Evolutionary conservation across 2,888 invertebrate species (phyloP).

Genomic region (Drosophila kanekoi): DNA sequence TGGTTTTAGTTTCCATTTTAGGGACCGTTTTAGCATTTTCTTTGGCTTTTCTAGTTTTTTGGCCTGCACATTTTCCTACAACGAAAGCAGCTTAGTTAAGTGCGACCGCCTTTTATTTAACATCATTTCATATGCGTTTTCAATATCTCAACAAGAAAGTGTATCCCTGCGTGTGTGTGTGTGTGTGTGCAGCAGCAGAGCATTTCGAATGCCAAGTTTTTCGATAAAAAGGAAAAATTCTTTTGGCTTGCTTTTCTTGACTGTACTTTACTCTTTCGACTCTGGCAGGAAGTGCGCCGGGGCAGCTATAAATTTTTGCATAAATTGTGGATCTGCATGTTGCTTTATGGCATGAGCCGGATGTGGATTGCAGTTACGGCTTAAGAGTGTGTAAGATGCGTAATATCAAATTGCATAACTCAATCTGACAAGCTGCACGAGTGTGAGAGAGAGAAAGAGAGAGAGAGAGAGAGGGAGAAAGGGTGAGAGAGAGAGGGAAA

Average conservation of each 20-base stretch:
- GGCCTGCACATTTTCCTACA: slow-evolving; percentile 27
- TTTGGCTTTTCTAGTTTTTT: slow-evolving; percentile 17
- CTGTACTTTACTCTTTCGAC: slow-evolving; percentile 23
- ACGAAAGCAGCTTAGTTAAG: slow-evolving; percentile 64
- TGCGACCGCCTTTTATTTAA: slow-evolving; percentile 66
- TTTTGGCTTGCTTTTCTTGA: slow-evolving; percentile 43
- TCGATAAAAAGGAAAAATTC: slow-evolving; percentile 65
- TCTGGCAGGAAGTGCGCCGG: slow-evolving; percentile 64
- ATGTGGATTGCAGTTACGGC: slow-evolving; percentile 66
- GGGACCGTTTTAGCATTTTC: slow-evolving; percentile 8
- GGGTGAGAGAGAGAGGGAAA: background rate
- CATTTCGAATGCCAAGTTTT: slow-evolving; percentile 70
- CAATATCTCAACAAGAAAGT: slow-evolving; percentile 43
- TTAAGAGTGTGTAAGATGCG: slow-evolving; percentile 61
- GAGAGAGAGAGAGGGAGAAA: background rate
- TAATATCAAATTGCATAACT: slow-evolving; percentile 63
- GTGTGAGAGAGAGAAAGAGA: background rate
- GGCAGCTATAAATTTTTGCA: slow-evolving; percentile 71
- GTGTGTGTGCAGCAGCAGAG: slow-evolving; percentile 27
- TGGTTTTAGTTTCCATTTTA: slow-evolving; percentile 55
- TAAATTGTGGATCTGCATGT: slow-evolving; percentile 65
- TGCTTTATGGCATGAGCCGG: slow-evolving; percentile 67
- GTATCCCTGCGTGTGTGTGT: slow-evolving; percentile 1
- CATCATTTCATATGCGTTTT: slow-evolving; percentile 53
- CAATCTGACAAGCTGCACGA: slow-evolving; percentile 41